phyloP scores from a whole-genome alignment of 2,113 vertebrate genomes.

The Bothrops jararaca region DNA sequence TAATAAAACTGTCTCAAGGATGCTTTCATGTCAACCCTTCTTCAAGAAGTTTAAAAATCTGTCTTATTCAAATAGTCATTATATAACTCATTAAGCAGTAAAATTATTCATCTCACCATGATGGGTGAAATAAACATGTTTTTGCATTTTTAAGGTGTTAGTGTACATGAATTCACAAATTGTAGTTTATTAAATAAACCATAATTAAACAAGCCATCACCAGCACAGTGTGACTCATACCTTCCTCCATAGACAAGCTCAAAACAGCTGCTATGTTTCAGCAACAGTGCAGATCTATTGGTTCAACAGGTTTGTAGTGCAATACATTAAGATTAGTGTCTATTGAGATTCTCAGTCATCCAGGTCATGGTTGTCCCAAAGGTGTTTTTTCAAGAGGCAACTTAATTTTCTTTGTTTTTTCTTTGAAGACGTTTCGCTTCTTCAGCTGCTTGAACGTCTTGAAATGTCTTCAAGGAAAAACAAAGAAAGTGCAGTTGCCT shows the following conservation, averaged over 20 bases:
- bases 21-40: neutral
- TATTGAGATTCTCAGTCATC: too few species aligned
- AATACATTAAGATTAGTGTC: neutral
- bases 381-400: too few species aligned
- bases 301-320: too few species aligned
- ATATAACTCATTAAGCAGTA: neutral
- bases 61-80: neutral
- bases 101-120: neutral
- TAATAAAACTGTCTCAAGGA: neutral
- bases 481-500: too few species aligned
- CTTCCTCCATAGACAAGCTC: neutral
- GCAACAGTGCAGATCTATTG: neutral
- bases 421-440: too few species aligned
- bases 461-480: too few species aligned
- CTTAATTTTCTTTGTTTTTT: too few species aligned
- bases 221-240: neutral
- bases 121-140: neutral
- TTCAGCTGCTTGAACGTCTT: too few species aligned
- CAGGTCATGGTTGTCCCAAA: too few species aligned
- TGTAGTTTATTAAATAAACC: neutral
- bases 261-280: neutral
- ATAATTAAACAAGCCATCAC: neutral
- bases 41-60: neutral
- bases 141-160: neutral
- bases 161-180: neutral